Base-by-base conservation (phyloP, 2,113 vertebrate genomes). In the Malurus alboscapulatus region DNA sequence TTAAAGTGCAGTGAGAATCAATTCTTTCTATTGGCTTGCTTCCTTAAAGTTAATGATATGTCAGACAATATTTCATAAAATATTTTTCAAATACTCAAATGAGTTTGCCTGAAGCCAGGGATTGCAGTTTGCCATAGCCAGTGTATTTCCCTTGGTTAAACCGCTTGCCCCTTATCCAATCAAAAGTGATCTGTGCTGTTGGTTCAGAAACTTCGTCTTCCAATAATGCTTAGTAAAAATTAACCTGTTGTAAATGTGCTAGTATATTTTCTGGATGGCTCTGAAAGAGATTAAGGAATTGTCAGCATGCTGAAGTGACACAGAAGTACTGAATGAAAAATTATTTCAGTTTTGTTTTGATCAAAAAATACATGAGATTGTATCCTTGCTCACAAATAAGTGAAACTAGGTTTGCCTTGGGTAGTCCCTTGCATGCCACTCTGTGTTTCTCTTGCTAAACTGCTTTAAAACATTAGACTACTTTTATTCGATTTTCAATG, bases 1-100 rank as follows among this genome's bases (percentile, higher is more conserved):
- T 88, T 68, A 32, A 77, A 92, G 26, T 42, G 34, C 53, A 29
- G 69, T 86, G 90, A 90, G 84, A 96, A 92, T 88, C 34, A 83
- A 40, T 92, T 94, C 45, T 71, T 82, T 94, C 34, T 62, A 55
- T 59, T 12, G n/a, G 34, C 48, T 96, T 84, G 66, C 77, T 91
- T 95, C 61, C 58, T 87, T 85, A 53, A 29, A 84, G 75, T 76
- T 91, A 69, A 94, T 66, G 88, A 91, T 71, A 58, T 45, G 12
- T 66, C 47, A 91, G 55, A 38, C 48, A 92, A 25, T 63, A 79
- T 78, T 74, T 82, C 55, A 87, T 80, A 32, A 95, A 89, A 88
- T 92, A 79, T 24, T 45, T 94, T 55, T 32, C 78, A 87, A n/a
- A 75, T 92, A 82, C 58, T 93, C 53, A 71, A 68, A 90, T 27